A percentile compares a stretch with the other conserved stretches of the same genome.
Evolutionary conservation across 2,113 vertebrate genomes (phyloP).

Genomic region (Piliocolobus tephrosceles): DNA sequence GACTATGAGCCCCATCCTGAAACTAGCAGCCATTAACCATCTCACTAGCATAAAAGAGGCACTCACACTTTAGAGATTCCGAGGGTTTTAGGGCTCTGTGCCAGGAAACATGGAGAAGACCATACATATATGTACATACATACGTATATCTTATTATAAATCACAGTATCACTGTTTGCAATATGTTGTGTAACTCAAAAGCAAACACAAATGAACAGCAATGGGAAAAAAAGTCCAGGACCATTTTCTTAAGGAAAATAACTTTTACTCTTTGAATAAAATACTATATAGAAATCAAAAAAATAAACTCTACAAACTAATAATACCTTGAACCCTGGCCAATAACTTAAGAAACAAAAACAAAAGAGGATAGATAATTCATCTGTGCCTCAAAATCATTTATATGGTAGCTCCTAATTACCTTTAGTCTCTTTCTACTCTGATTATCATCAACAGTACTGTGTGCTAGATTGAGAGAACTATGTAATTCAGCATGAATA

Average conservation of each 20-base stretch:
- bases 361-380: not conserved
- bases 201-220: not conserved
- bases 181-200: not conserved
- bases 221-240: not conserved
- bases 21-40: not conserved
- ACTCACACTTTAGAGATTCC: not conserved
- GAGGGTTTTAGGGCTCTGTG: not conserved
- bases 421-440: not conserved
- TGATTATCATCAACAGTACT: not conserved
- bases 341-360: conserved; percentile 3
- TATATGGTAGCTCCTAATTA: not conserved
- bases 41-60: not conserved
- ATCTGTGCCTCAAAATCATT: not conserved
- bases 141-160: not conserved
- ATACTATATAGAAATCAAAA: not conserved
- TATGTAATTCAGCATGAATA: not conserved
- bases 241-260: not conserved
- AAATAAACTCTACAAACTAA: not conserved
- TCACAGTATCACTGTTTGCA: not conserved
- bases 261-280: not conserved
- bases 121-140: not conserved
- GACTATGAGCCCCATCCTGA: not conserved
- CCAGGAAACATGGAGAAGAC: not conserved
- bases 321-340: not conserved
- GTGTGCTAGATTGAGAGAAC: not conserved